Percentiles rank a stretch among this genome's conserved stretches.
These are phyloP conservation scores for Eubasilissa regina DNA, from an alignment of 1,140 invertebrate species.

Conservation along the genomic window DNA sequence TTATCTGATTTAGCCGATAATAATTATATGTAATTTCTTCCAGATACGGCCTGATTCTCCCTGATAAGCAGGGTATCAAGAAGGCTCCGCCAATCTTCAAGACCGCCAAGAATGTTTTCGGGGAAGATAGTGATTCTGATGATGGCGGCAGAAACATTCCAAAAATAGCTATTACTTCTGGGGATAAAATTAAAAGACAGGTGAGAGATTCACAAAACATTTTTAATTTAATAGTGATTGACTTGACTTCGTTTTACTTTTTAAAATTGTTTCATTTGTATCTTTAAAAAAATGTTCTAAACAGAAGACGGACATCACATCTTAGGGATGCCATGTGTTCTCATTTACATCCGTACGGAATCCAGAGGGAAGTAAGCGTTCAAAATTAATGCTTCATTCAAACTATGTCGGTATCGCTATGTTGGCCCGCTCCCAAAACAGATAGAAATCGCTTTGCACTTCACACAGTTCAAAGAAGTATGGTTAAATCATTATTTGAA, in stretches of 20 bases:
- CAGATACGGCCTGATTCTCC: constrained; percentile 69
- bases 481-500: too few relatives aligned
- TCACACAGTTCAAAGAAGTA: too few relatives aligned
- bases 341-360: too few relatives aligned
- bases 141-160: constrained; percentile 62
- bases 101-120: constrained; percentile 70
- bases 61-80: constrained; percentile 62
- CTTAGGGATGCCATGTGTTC: background rate
- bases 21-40: constrained; percentile 1
- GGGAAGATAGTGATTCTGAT: constrained; percentile 69
- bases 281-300: background rate
- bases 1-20: background rate
- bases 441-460: too few relatives aligned
- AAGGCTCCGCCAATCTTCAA: constrained; percentile 63
- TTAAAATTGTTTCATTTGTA: too few relatives aligned
- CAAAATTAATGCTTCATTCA: too few relatives aligned
- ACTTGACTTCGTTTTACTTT: too few relatives aligned
- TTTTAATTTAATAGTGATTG: too few relatives aligned
- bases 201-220: constrained; percentile 57
- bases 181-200: constrained; percentile 66
- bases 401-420: too few relatives aligned
- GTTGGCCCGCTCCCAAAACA: too few relatives aligned
- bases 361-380: too few relatives aligned
- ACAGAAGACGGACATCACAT: background rate
- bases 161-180: constrained; percentile 62